Base-by-base conservation (phyloP, 2,113 vertebrate genomes). In the Phaethon lepturus region DNA sequence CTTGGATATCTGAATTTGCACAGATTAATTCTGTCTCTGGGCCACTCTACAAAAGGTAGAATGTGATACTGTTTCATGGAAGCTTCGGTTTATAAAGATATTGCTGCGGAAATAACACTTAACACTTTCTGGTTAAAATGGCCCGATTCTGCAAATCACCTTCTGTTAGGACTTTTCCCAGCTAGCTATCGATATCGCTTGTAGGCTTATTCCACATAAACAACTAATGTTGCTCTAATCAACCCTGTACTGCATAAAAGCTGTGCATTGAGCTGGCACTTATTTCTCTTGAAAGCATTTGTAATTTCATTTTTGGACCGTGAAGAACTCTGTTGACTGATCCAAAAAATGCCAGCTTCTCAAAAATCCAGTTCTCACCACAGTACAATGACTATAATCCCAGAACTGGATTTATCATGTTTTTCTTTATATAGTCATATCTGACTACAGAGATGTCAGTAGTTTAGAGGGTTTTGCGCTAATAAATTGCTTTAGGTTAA, bases 401-500 rank as follows among this genome's bases (percentile, higher is more conserved):
- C 33, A 69, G 33, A 44, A 49, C n/a, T 1, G 5, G 16, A 72
- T 73, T 89, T 76, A 73, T 60, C 9, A 7, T 38, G 25, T 66
- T n/a, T 96, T 87, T 89, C 73, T 88, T 92, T 38, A 38, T 38
- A 38, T 38, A 38, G 38, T 38, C 38, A 38, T 38, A 38, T 38
- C 38, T 55, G 50, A 49, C n/a, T 35, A 38, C 38, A 63, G 78
- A 58, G 74, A 42, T 23, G 75, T 74, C 62, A 60, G 53, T 90
- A 79, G 6, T 86, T 89, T 77, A 67, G 77, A 92, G 75, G 45
- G 42, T 10, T 94, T 96, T 82, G 56, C 60, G 38, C 55, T 87
- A 91, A 94, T 64, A 87, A 90, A 86, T 94, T 88, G 52, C 42
- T 92, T 92, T 86, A 89, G 50, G 64, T 85, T 82, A 92, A 81